Percentiles rank a stretch among this genome's conserved stretches.
Evolutionary conservation across 1,140 invertebrate genomes (phyloP).

Genomic region (Amphibalanus amphitrite): DNA sequence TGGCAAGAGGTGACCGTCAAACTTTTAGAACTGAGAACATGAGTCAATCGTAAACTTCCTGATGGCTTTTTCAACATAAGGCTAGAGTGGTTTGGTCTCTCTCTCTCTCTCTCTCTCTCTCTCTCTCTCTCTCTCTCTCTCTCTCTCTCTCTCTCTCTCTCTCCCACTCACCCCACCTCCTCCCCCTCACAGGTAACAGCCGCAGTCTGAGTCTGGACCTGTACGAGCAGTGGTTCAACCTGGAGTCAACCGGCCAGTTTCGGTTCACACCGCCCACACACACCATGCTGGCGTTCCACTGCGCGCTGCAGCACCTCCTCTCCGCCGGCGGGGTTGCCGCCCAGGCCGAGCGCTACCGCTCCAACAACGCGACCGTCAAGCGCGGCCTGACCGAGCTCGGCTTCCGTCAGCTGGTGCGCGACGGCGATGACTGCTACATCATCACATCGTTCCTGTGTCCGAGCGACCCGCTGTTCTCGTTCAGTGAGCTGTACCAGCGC

Average conservation of each 20-base stretch:
- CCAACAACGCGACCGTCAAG: slow-evolving; percentile 26
- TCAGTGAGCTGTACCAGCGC: slow-evolving; percentile 28
- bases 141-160: no score
- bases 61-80: no score
- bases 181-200: slow-evolving; percentile 24
- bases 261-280: slow-evolving; percentile 37
- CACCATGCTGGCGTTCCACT: slow-evolving; percentile 29
- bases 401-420: slow-evolving; percentile 27
- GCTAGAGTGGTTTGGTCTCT: no score
- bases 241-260: slow-evolving; percentile 31
- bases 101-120: no score
- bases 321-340: slow-evolving; percentile 28
- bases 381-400: slow-evolving; percentile 30
- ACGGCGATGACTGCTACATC: slow-evolving; percentile 26
- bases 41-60: no score
- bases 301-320: slow-evolving; percentile 28
- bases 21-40: no score
- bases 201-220: slow-evolving; percentile 29
- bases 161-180: not conserved
- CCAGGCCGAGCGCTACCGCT: slow-evolving; percentile 27
- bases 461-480: slow-evolving; percentile 28
- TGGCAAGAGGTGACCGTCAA: no score
- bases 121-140: no score
- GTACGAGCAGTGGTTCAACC: slow-evolving; percentile 28
- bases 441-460: slow-evolving; percentile 32